Base-by-base conservation (phyloP, 2,113 vertebrate genomes). In the Pholis gunnellus region DNA sequence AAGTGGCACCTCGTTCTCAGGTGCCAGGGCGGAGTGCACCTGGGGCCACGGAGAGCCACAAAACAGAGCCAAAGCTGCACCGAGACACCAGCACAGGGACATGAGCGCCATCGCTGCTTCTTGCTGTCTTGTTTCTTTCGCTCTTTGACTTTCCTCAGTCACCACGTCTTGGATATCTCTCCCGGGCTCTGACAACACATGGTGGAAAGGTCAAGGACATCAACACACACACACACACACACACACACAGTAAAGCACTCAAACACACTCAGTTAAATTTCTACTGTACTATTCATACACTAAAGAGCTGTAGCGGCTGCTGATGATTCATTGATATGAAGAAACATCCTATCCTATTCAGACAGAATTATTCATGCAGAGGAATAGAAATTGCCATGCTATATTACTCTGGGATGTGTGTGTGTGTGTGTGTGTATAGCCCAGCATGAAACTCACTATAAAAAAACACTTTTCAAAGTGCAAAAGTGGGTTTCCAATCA, bases 1-100 rank as follows among this genome's bases (percentile, higher is more conserved):
- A n/a, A 95, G 92, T 1, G 94, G 94, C 4, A 95, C 94, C 87
- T 96, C 95, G 9, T 96, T 96, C 87, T 94, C 95, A 17, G 95
- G 93, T 22, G 90, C 91, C 68, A 92, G 85, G 48, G 88, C 79
- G 0, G 84, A 78, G 70, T 88, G 81, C 3, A 65, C 90, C 66
- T 74, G 78, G 27, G 92, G 82, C 86, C 87, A 87, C 2, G 68
- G 72, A 13, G 86, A 52, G 11, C 89, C 79, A 44, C 90, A 93
- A 5, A 88, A 31, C 75, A 95, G 76, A 0, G 73, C 84, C 81
- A 93, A 25, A 20, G 79, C 84, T 82, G 93, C 82, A 56, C 79
- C 61, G 31, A 89, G 20, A 76, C 86, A 86, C 93, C 93, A 94
- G 75, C 86, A 91, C 59, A 89, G 61, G 18, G 73, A 81, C 59